A percentile compares a stretch with the other conserved stretches of the same genome.
Evolutionary conservation across 2,113 vertebrate genomes (phyloP).

Genomic region (Syrrhaptes paradoxus): DNA sequence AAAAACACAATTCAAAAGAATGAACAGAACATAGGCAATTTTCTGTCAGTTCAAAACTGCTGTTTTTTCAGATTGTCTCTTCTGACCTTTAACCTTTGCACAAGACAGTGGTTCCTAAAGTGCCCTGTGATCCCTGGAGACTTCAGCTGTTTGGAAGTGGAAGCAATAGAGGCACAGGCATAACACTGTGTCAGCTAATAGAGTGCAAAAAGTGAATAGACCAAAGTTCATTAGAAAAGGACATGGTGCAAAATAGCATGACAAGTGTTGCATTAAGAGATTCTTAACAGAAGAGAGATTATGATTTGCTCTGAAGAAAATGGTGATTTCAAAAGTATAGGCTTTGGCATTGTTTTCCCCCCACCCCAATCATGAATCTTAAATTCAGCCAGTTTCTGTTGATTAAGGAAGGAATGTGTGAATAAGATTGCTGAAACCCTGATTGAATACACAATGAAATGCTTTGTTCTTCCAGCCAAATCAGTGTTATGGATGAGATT

Average conservation of each 20-base stretch:
- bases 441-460: constrained; percentile 53
- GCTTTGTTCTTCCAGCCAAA: constrained; percentile 63
- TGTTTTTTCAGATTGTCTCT: background rate
- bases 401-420: constrained; percentile 61
- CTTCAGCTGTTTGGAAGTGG: background rate
- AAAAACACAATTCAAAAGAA: background rate
- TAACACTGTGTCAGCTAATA: background rate
- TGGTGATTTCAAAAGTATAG: background rate
- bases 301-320: background rate
- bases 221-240: background rate
- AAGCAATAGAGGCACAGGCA: background rate
- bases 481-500: constrained; percentile 20
- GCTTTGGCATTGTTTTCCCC: background rate
- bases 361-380: background rate
- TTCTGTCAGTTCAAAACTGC: background rate
- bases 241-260: background rate
- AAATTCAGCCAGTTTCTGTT: constrained; percentile 32
- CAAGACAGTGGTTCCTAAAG: background rate
- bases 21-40: background rate
- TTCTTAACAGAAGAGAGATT: background rate
- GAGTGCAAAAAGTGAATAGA: background rate
- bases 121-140: background rate
- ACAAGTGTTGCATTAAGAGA: background rate
- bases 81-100: constrained; percentile 11
- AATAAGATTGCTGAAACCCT: constrained; percentile 50